Conservation (phyloP, 37 sponge, comb jelly and placozoan species). For the Theonella swinhoei region DNA sequence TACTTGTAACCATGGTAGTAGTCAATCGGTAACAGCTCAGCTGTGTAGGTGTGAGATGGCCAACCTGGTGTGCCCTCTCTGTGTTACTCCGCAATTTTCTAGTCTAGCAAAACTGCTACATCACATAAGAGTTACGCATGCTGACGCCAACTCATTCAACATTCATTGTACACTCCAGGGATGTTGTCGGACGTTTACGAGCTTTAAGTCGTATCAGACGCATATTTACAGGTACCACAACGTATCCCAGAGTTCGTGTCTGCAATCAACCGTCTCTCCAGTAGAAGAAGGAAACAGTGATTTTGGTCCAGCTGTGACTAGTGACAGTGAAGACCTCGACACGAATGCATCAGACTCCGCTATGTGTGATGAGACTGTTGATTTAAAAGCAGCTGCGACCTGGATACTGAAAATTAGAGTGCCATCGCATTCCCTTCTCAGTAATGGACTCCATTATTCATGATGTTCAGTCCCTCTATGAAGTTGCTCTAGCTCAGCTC, state of each 20-base stretch:
- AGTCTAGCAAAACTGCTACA: no score
- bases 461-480: neutral
- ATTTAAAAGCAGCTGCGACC: slow-evolving; percentile 3
- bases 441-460: neutral
- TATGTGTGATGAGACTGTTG: neutral
- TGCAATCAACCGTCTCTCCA: no score
- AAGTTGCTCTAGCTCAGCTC: no score
- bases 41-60: no score
- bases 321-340: neutral
- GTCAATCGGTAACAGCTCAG: no score
- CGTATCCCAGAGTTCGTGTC: no score
- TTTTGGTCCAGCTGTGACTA: no score
- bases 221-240: slow-evolving; percentile 7
- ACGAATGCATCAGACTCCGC: neutral
- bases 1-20: no score
- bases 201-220: neutral
- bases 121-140: neutral
- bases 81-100: no score
- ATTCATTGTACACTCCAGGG: neutral
- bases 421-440: slow-evolving; percentile 12
- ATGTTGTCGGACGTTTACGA: slow-evolving; percentile 8
- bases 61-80: no score
- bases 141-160: neutral
- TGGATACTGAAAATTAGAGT: slow-evolving; percentile 9
- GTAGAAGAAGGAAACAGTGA: no score